phyloP scores from a whole-genome alignment of 2,888 invertebrate species.

The Monopis laevigella region DNA sequence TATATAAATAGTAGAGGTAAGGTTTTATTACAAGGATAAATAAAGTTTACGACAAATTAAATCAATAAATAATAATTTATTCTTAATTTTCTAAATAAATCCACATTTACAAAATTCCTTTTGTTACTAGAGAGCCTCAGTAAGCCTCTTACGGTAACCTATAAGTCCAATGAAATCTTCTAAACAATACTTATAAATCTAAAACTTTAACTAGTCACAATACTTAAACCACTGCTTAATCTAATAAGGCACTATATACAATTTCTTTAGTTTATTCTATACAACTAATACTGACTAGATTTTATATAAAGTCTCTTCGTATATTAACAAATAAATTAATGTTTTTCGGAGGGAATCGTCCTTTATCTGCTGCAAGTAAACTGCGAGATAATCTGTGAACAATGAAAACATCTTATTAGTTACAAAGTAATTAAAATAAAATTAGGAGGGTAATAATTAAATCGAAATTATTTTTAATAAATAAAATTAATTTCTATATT shows the following conservation, averaged over 20 bases:
- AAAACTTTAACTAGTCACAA: background rate
- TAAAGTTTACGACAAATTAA: background rate
- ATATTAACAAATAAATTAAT: constrained; percentile 32
- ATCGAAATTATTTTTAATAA: constrained; percentile 3
- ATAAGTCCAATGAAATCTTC: background rate
- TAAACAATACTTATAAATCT: background rate
- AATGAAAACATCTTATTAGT: constrained; percentile 30
- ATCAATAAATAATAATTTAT: constrained; percentile 11
- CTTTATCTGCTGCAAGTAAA: constrained; percentile 23
- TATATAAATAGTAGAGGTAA: too few relatives aligned
- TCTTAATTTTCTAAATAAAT: background rate
- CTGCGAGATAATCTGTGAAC: constrained; percentile 33
- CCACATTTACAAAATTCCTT: constrained; percentile 5
- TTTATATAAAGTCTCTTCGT: constrained; percentile 56
- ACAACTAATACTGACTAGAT: constrained; percentile 42
- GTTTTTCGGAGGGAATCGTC: constrained; percentile 57
- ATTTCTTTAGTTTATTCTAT: constrained; percentile 14
- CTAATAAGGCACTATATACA: constrained; percentile 47
- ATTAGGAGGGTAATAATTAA: background rate
- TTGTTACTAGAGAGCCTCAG: constrained; percentile 6
- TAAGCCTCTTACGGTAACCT: constrained; percentile 6
- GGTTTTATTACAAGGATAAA: background rate
- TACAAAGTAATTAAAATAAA: background rate
- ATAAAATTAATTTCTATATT: constrained; percentile 7
- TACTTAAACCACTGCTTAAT: constrained; percentile 24